Evolutionary conservation across 2,888 invertebrate genomes (phyloP), one percentile per base, ranked within the genome.

Genomic region (Aethes cnicana): DNA sequence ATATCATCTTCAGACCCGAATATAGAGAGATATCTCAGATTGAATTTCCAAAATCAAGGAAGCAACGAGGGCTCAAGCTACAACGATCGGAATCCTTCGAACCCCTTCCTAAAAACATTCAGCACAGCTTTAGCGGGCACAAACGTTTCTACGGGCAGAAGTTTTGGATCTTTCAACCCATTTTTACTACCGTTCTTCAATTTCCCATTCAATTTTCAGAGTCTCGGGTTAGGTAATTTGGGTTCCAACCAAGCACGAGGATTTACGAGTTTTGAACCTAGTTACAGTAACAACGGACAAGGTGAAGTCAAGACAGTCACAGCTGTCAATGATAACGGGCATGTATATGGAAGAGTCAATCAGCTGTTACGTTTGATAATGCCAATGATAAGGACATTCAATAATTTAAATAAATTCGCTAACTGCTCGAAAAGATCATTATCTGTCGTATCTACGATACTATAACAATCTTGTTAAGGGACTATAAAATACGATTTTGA

Each of bases 1-100:
- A 74, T 82, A 61, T 74, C 82, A 4, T 75, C 82, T 11, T 75
- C 78, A 0, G 72, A 78, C 46, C 78, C 81, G 17, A 69, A 72
- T 11, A 54, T 77, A 1, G 76, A 77, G 32, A 75, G 75, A 48
- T 77, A 74, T 46, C 54, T 71, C 2, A 59, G 57, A 9, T 57
- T 60, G 3, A 57, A 58, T 2, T 55, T 57, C 8, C 57, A 21
- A 8, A 35, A 43, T n/a, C 7, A n/a, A 3, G 46, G 43, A n/a
- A 20, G 12, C 62, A 64, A 44, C 59, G 64, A 42, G 61, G 63
- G 62, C 7, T 57, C 63, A 9, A 20, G 54, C 16, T 61, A 50
- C 25, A 28, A 47, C 7, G 55, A 53, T 17, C 53, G 58, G n/a
- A 55, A 61, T 8, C 46, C 56, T 17, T 43, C 54, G 20, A 56